A percentile compares a stretch with the other conserved stretches of the same genome.
phyloP scores from a whole-genome alignment of 2,888 invertebrate genomes.

The Lasioglossum marginatum region DNA sequence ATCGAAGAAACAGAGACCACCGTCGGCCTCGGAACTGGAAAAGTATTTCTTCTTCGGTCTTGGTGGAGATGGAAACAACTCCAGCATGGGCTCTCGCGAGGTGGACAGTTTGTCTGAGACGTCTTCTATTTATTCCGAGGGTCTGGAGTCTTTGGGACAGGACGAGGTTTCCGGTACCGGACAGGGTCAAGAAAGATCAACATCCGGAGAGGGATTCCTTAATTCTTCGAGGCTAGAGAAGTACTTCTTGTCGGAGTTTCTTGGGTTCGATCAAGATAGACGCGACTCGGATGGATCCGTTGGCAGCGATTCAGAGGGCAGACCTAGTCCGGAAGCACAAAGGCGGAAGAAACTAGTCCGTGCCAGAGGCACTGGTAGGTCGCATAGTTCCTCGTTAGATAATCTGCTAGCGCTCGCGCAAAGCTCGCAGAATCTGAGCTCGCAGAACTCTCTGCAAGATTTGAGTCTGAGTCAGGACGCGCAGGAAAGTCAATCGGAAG shows the following conservation, averaged over 20 bases:
- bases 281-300: slow-evolving; percentile 94
- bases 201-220: slow-evolving; percentile 87
- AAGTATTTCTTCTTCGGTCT: slow-evolving; percentile 96
- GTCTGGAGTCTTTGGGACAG: slow-evolving; percentile 89
- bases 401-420: slow-evolving; percentile 88
- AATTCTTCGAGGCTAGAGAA: slow-evolving; percentile 93
- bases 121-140: slow-evolving; percentile 94
- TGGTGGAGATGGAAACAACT: slow-evolving; percentile 89
- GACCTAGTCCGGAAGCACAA: slow-evolving; percentile 93
- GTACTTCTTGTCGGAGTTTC: slow-evolving; percentile 94
- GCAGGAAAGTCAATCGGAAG: slow-evolving; percentile 85
- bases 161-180: slow-evolving; percentile 84
- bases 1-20: slow-evolving; percentile 88
- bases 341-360: slow-evolving; percentile 92
- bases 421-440: slow-evolving; percentile 79
- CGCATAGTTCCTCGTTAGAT: slow-evolving; percentile 93
- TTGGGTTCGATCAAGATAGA: slow-evolving; percentile 92
- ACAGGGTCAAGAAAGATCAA: slow-evolving; percentile 86
- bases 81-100: slow-evolving; percentile 85
- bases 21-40: slow-evolving; percentile 93
- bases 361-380: slow-evolving; percentile 92
- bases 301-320: slow-evolving; percentile 95
- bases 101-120: slow-evolving; percentile 90
- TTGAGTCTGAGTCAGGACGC: slow-evolving; percentile 78
- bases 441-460: slow-evolving; percentile 82